These are phyloP conservation scores for Ceraclea dissimilis DNA, from an alignment of 2,888 invertebrate genomes.

Conservation along the genomic window DNA sequence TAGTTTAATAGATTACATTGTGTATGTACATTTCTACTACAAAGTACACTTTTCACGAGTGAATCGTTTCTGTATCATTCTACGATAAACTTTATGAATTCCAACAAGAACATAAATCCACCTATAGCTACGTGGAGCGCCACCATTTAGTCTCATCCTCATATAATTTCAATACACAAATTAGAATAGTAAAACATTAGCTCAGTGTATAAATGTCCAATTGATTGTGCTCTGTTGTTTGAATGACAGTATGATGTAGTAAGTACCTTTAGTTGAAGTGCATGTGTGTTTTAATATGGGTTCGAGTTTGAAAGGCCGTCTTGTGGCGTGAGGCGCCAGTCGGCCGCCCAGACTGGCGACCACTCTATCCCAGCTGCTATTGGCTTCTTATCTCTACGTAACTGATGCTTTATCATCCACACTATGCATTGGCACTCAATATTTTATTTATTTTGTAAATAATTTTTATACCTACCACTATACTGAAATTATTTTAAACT, in stretches of 20 bases:
- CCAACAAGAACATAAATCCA: slow-evolving; percentile 13
- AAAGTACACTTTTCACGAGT: too few relatives aligned
- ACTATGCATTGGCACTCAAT: slow-evolving; percentile 6
- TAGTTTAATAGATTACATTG: too few relatives aligned
- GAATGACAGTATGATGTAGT: too few relatives aligned
- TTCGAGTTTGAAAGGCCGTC: background rate
- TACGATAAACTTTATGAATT: slow-evolving; percentile 2
- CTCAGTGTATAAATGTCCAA: too few relatives aligned
- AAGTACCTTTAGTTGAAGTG: background rate
- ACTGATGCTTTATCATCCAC: slow-evolving; percentile 10
- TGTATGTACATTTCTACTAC: too few relatives aligned
- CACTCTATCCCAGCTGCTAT: slow-evolving; percentile 18
- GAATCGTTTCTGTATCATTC: too few relatives aligned
- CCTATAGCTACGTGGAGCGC: slow-evolving; percentile 12
- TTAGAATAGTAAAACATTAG: too few relatives aligned
- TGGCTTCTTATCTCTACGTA: slow-evolving; percentile 20
- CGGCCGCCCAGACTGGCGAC: slow-evolving; percentile 20
- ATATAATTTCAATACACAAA: background rate
- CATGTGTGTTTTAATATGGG: background rate
- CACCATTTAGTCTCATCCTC: slow-evolving; percentile 6
- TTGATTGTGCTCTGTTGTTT: too few relatives aligned
- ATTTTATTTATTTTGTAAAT: background rate
- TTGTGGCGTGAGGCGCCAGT: slow-evolving; percentile 18
- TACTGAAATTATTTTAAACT: too few relatives aligned
- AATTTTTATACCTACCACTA: too few relatives aligned